Percentiles rank a stretch among this genome's conserved stretches.
These are phyloP conservation scores for Machaerirhynchus nigripectus DNA, from an alignment of 2,113 vertebrate genomes.

Conservation along the genomic window DNA sequence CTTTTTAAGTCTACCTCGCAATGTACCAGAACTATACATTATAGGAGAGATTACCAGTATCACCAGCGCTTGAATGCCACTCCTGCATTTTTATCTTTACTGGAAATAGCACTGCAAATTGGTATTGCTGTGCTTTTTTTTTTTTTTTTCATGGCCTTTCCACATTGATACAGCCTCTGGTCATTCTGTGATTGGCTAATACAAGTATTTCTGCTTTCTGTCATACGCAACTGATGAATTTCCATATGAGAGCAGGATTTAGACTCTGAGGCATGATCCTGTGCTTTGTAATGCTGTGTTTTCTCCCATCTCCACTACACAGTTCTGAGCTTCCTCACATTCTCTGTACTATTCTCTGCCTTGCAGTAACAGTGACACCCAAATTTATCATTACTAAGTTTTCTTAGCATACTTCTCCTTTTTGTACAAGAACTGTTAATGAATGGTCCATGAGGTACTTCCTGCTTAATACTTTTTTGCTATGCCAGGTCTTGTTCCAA, in stretches of 20 bases:
- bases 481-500: background rate
- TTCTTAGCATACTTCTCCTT: background rate
- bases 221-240: background rate
- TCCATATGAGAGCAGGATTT: background rate
- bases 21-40: background rate
- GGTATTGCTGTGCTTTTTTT: background rate
- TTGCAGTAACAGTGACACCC: background rate
- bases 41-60: background rate
- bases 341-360: background rate
- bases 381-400: background rate
- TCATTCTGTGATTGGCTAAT: background rate
- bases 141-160: background rate
- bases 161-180: background rate
- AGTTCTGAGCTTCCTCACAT: background rate
- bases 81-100: background rate
- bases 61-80: background rate
- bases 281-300: background rate
- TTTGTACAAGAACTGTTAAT: background rate
- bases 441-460: background rate
- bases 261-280: background rate
- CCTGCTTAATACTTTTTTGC: background rate
- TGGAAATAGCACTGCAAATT: background rate
- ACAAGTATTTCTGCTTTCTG: background rate
- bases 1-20: background rate
- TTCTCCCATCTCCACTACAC: background rate